Evolutionary conservation across 2,113 vertebrate species (phyloP).

Genomic region (Picathartes gymnocephalus): DNA sequence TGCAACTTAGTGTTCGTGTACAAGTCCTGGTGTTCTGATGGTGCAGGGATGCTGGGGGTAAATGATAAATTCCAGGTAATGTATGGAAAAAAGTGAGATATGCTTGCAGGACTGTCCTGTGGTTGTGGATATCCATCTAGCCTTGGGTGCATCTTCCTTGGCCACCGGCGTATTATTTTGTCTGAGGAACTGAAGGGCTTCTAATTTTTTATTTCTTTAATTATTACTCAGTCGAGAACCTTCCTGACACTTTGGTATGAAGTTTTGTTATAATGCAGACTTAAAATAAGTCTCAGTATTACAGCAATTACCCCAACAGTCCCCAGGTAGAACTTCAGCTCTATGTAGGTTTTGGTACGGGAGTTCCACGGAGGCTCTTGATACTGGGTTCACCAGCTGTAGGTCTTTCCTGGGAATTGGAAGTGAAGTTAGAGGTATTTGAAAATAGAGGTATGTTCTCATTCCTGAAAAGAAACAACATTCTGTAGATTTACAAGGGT

Average conservation of each 20-base stretch:
- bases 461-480: background rate
- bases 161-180: background rate
- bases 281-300: background rate
- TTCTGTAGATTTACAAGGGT: background rate
- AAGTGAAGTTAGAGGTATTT: too few species aligned
- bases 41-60: rapidly evolving
- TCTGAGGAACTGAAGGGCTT: background rate
- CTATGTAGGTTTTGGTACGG: background rate
- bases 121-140: background rate
- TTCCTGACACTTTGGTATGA: background rate
- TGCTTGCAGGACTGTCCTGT: background rate
- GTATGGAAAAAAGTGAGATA: background rate
- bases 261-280: background rate
- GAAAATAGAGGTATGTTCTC: background rate
- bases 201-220: background rate
- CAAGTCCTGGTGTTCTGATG: background rate
- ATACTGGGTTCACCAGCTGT: background rate
- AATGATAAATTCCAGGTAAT: background rate
- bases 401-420: background rate
- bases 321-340: background rate
- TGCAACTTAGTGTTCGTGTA: background rate
- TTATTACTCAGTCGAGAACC: background rate
- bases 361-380: background rate
- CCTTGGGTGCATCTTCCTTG: background rate
- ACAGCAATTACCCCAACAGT: background rate